Conservation (phyloP, 2,113 vertebrate genomes). For the Etia nguti region DNA sequence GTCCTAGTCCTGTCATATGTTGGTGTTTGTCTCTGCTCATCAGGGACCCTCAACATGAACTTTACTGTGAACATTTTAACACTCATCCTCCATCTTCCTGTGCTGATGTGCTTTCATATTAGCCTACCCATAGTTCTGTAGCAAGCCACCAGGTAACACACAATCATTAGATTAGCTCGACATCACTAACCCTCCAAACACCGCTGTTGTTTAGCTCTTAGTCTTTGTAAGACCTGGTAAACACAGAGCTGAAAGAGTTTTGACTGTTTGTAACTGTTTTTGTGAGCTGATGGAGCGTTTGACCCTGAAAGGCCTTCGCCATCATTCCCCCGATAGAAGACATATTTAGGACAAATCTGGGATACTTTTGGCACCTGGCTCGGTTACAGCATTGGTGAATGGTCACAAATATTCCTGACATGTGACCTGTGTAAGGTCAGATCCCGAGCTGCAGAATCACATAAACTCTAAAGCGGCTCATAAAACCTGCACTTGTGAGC, state of each 20-base stretch:
- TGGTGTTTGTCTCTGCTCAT: background rate
- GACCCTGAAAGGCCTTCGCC: background rate
- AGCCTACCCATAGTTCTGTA: background rate
- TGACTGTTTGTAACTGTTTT: background rate
- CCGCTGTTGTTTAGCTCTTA: background rate
- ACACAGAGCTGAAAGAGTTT: background rate
- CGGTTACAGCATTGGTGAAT: background rate
- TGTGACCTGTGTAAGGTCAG: background rate
- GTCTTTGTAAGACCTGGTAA: background rate
- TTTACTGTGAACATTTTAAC: background rate
- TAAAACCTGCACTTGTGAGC: background rate
- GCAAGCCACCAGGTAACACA: background rate
- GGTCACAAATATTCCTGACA: fast-evolving
- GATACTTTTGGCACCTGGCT: background rate
- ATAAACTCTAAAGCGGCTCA: background rate
- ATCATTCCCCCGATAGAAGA: background rate
- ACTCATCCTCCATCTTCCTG: background rate
- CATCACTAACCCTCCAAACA: background rate
- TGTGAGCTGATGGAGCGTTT: background rate
- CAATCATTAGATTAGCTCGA: background rate
- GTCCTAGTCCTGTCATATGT: background rate
- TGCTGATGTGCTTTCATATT: background rate
- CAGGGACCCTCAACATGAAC: background rate
- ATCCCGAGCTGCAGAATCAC: background rate
- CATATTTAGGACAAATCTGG: background rate